A percentile compares a stretch with the other conserved stretches of the same genome.
These are phyloP conservation scores for Ciona savignyi DNA, from an alignment of 23 tunicate genomes.

Conservation along the genomic window DNA sequence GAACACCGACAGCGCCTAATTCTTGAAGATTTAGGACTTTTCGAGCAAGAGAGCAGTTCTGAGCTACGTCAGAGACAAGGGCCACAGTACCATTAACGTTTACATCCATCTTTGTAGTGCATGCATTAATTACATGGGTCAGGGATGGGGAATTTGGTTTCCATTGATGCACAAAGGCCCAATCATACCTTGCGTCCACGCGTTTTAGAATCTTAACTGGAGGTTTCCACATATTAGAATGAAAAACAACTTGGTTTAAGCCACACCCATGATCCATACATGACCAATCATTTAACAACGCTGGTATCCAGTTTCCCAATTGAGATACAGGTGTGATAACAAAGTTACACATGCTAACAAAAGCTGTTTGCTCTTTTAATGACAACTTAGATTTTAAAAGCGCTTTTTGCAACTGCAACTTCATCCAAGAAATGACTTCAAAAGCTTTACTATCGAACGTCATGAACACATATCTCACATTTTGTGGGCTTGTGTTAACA, in stretches of 20 bases:
- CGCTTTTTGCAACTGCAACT: slow-evolving; percentile 3
- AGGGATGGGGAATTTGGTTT: neutral
- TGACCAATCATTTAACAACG: slow-evolving; percentile 37
- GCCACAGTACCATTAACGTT: slow-evolving; percentile 18
- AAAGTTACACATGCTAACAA: slow-evolving; percentile 17
- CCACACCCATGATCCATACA: slow-evolving; percentile 66
- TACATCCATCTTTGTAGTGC: neutral
- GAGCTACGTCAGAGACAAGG: slow-evolving; percentile 4
- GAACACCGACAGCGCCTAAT: slow-evolving; percentile 36
- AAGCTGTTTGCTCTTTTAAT: slow-evolving; percentile 7
- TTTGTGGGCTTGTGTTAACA: slow-evolving; percentile 28
- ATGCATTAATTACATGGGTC: neutral
- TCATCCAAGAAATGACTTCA: slow-evolving; percentile 23
- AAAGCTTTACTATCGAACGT: slow-evolving; percentile 27
- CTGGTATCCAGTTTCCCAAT: slow-evolving; percentile 33
- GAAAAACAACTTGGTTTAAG: slow-evolving; percentile 16
- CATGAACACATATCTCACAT: slow-evolving; percentile 34
- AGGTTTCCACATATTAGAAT: slow-evolving; percentile 4
- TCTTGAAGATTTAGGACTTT: slow-evolving; percentile 25
- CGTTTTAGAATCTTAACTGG: slow-evolving; percentile 10
- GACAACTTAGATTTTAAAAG: slow-evolving; percentile 7
- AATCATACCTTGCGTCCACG: slow-evolving; percentile 55
- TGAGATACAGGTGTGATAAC: slow-evolving; percentile 26
- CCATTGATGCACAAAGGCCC: slow-evolving; percentile 45
- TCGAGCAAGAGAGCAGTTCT: slow-evolving; percentile 29